These are phyloP conservation scores for Epirrhoe alternata DNA, from an alignment of 2,888 invertebrate genomes.

Conservation along the genomic window DNA sequence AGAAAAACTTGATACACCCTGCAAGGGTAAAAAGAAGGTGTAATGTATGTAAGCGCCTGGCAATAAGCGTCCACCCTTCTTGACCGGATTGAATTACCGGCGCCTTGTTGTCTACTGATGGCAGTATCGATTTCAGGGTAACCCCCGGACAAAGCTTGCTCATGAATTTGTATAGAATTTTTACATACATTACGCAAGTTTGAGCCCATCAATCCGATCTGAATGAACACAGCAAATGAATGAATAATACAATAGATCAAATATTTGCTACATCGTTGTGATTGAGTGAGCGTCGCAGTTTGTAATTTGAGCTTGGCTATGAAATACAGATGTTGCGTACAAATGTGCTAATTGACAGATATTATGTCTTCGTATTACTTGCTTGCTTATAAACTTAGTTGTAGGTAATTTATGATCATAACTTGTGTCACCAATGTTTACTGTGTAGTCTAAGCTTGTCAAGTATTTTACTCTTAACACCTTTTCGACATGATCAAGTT, in stretches of 20 bases:
- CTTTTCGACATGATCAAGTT: not conserved
- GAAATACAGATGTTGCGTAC: conserved; percentile 4
- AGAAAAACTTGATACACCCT: conserved; percentile 6
- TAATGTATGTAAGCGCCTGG: conserved; percentile 68
- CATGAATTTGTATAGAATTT: conserved; percentile 43
- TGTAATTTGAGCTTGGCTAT: conserved; percentile 16
- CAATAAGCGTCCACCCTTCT: conserved; percentile 67
- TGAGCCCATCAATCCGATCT: conserved; percentile 26
- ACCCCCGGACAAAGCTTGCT: conserved; percentile 24
- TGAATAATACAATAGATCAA: conserved; percentile 29
- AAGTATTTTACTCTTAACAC: not conserved
- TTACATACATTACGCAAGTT: conserved; percentile 34
- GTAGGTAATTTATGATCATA: conserved; percentile 2
- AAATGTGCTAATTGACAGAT: conserved; percentile 6
- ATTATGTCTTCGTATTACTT: not conserved
- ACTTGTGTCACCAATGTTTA: conserved; percentile 2
- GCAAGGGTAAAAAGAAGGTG: conserved; percentile 47
- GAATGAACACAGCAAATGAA: conserved; percentile 24
- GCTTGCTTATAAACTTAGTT: not conserved
- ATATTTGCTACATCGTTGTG: conserved; percentile 23
- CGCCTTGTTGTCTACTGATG: conserved; percentile 74
- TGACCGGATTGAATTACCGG: conserved; percentile 71
- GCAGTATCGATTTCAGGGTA: conserved; percentile 53
- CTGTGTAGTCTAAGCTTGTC: not conserved
- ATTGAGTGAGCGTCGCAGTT: conserved; percentile 15